Base-by-base conservation (phyloP, 2,888 invertebrate species). In the Acrobasis consociella region DNA sequence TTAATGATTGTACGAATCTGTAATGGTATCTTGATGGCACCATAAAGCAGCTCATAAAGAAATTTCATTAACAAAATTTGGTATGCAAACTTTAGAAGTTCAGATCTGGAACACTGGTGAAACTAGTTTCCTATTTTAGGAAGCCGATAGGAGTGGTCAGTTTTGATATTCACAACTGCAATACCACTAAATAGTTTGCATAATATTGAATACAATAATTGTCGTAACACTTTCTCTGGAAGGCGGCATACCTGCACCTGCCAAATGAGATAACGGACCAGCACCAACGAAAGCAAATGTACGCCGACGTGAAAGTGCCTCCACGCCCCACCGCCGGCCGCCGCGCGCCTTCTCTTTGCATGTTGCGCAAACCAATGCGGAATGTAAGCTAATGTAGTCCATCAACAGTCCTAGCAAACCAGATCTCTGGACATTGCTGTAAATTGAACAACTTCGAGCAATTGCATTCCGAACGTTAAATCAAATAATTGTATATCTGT, bases 211-310 rank as follows among this genome's bases (percentile, higher is more conserved):
- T 83, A 82, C 69, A 71, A 70, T 71, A 72, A 78, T 84, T 84
- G 86, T 82, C 83, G 83, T 86, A 87, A 86, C 84, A 90, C 89
- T 91, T 91, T 91, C 91, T 84, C 88, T 85, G 79, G 81, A 77
- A 75, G 72, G 71, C 78, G 76, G 77, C 76, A 77, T 79, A 79
- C 75, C 81, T 79, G 83, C 91, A 91, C 91, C 91, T 91, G 91
- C 86, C 84, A 83, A 90, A 91, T 89, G 88, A 87, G 86, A 86
- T 91, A 90, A 89, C 89, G 90, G 87, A 74, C 80, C 81, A 81
- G 78, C 80, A 78, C 81, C 80, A 88, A 90, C 86, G 90, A 91
- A 92, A 91, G 91, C 89, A 91, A 91, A 87, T 85, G 90, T 86
- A 82, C 82, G 83, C 77, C 82, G 81, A 77, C 81, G 89, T 85